A percentile compares a stretch with the other conserved stretches of the same genome.
Conservation (phyloP, 2,888 invertebrate species). For the Macropis europaea region DNA sequence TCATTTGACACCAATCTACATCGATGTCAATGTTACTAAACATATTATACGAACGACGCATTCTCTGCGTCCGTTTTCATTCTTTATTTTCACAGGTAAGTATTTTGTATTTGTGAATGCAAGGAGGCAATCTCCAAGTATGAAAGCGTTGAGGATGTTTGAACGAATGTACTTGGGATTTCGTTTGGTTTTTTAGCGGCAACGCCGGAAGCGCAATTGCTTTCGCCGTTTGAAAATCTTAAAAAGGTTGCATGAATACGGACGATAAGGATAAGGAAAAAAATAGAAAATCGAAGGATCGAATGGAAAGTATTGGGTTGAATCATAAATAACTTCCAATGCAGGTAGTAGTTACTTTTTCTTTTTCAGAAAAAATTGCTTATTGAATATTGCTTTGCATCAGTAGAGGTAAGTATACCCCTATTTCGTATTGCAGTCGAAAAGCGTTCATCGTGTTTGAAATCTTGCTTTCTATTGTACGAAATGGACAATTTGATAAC, state of each 20-base stretch:
- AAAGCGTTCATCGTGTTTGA: too few relatives aligned
- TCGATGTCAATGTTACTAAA: slow-evolving; percentile 30
- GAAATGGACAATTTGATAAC: too few relatives aligned
- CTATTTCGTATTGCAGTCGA: too few relatives aligned
- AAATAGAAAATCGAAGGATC: slow-evolving; percentile 8
- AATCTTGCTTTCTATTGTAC: too few relatives aligned
- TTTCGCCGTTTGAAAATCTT: background rate
- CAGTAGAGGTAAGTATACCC: too few relatives aligned
- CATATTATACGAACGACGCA: background rate
- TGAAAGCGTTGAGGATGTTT: background rate
- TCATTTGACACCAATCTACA: slow-evolving; percentile 23
- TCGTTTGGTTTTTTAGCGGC: background rate
- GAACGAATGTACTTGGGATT: background rate
- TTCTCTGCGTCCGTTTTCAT: background rate
- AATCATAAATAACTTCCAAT: too few relatives aligned
- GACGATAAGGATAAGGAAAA: background rate
- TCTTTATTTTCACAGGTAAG: slow-evolving; percentile 9
- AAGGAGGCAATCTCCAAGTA: background rate
- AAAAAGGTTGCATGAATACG: background rate
- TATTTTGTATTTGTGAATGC: background rate
- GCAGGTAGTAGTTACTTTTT: too few relatives aligned
- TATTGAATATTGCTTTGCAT: too few relatives aligned
- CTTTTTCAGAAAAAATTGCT: too few relatives aligned
- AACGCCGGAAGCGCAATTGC: background rate
- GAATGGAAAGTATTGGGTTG: slow-evolving; percentile 32